These are phyloP conservation scores for Protonemura montana DNA, from an alignment of 2,888 invertebrate genomes.

Conservation along the genomic window DNA sequence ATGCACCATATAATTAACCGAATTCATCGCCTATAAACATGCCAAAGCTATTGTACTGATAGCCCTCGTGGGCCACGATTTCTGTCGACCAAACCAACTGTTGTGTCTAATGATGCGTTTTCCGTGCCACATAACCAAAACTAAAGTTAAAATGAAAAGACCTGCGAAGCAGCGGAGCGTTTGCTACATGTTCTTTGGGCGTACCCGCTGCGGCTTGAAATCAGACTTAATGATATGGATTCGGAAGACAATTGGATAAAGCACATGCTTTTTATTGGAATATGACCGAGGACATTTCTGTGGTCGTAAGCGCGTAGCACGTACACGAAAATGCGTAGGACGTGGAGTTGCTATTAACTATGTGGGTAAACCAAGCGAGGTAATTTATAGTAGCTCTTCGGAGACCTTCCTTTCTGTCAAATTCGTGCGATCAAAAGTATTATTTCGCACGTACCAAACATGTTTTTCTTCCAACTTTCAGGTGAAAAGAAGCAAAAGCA, in stretches of 20 bases:
- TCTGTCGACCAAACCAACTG: not conserved
- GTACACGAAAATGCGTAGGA: not conserved
- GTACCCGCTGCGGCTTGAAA: not conserved
- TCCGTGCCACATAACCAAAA: not conserved
- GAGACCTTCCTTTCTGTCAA: too few relatives aligned
- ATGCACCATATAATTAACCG: not conserved
- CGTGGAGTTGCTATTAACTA: not conserved
- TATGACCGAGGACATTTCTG: not conserved
- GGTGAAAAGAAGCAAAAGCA: constrained; percentile 32
- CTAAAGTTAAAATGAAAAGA: not conserved
- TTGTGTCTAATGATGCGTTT: not conserved
- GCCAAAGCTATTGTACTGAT: not conserved
- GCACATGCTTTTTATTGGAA: not conserved
- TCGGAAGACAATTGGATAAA: not conserved
- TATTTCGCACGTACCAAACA: not conserved
- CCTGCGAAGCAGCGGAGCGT: not conserved
- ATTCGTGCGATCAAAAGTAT: too few relatives aligned
- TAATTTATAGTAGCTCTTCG: not conserved
- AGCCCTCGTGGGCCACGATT: not conserved
- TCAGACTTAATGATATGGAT: not conserved
- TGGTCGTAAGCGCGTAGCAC: not conserved
- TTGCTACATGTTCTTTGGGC: not conserved
- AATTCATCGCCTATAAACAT: not conserved
- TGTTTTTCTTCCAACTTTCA: not conserved
- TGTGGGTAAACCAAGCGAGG: not conserved